A percentile compares a stretch with the other conserved stretches of the same genome.
These are phyloP conservation scores for Syngnathus typhle DNA, from an alignment of 2,113 vertebrate genomes.

Conservation along the genomic window DNA sequence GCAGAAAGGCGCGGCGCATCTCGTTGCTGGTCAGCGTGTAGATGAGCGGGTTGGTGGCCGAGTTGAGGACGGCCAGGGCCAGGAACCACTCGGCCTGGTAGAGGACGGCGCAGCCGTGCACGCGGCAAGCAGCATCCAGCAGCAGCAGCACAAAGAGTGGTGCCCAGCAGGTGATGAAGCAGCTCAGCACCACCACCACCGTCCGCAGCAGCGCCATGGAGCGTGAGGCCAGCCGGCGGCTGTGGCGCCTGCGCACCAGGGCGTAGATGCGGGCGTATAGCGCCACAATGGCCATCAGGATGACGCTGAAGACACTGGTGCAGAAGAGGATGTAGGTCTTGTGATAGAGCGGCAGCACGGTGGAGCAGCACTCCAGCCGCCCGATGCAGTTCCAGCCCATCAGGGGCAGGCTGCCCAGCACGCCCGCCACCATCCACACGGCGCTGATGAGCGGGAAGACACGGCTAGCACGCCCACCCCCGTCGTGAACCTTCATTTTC, in stretches of 20 bases:
- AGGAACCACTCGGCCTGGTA: constrained; percentile 93
- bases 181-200: constrained; percentile 93
- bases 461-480: constrained; percentile 81
- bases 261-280: constrained; percentile 93
- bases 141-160: constrained; percentile 95
- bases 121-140: constrained; percentile 89
- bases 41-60: constrained; percentile 95
- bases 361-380: constrained; percentile 79
- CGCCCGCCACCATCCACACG: constrained; percentile 86
- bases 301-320: constrained; percentile 89
- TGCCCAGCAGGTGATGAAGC: constrained; percentile 95
- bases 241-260: constrained; percentile 83
- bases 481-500: constrained; percentile 94
- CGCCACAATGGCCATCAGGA: constrained; percentile 88
- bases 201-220: constrained; percentile 94
- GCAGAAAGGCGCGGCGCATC: constrained; percentile 91
- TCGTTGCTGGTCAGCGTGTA: constrained; percentile 97
- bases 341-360: constrained; percentile 93
- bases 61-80: constrained; percentile 92
- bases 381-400: constrained; percentile 97
- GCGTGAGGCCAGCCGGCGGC: constrained; percentile 86
- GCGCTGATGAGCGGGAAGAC: constrained; percentile 92
- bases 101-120: constrained; percentile 79
- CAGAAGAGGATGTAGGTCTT: constrained; percentile 99
- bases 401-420: constrained; percentile 84